Evolutionary conservation across 2,888 invertebrate genomes (phyloP).

Genomic region (Acholoe squamosa): DNA sequence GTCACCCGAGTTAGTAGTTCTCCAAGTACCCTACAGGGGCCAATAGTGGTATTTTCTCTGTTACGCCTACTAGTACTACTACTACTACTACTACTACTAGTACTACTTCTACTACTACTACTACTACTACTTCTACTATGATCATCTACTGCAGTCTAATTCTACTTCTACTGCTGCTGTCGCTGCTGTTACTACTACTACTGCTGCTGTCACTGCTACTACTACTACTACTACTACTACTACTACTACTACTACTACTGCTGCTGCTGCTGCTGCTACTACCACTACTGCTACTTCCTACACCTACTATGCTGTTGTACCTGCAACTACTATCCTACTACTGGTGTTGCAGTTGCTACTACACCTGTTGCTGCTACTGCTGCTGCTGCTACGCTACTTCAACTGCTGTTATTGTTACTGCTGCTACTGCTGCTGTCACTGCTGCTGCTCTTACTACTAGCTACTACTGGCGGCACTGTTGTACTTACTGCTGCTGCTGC

Average conservation of each 20-base stretch:
- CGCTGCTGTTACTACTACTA: conserved; percentile 44
- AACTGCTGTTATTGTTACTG: conserved; percentile 36
- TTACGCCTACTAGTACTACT: conserved; percentile 26
- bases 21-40: too few species aligned
- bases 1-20: too few species aligned
- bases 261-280: conserved; percentile 45
- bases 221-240: conserved; percentile 1
- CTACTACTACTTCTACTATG: conserved; percentile 7
- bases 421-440: conserved; percentile 9
- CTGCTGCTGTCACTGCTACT: conserved; percentile 32
- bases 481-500: too few species aligned
- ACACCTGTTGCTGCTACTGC: too few species aligned
- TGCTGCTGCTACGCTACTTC: conserved; percentile 52
- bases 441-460: not conserved
- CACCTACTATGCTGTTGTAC: too few species aligned
- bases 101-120: conserved; percentile 28
- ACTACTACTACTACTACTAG: not conserved
- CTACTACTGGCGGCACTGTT: too few species aligned
- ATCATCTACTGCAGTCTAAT: too few species aligned
- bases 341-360: too few species aligned
- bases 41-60: too few species aligned
- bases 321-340: too few species aligned
- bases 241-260: conserved; percentile 40
- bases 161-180: conserved; percentile 58
- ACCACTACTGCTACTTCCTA: conserved; percentile 20